A percentile compares a stretch with the other conserved stretches of the same genome.
Evolutionary conservation across 2,888 invertebrate genomes (phyloP).

Genomic region (Microctonus aethiopoides): DNA sequence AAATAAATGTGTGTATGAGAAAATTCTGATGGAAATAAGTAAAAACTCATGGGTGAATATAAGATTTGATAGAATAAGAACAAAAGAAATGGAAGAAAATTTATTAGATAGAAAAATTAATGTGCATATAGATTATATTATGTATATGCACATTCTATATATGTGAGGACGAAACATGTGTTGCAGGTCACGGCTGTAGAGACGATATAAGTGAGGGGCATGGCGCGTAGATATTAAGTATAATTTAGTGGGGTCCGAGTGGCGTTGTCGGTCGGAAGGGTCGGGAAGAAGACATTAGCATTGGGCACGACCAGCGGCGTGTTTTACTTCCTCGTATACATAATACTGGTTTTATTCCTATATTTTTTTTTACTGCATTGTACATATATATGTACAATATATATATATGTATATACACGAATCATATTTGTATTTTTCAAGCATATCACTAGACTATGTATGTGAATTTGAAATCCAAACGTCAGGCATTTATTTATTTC

Average conservation of each 20-base stretch:
- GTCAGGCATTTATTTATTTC: constrained; percentile 3
- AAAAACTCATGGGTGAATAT: no score
- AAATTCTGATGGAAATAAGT: background rate
- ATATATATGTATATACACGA: no score
- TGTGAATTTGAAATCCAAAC: constrained; percentile 4
- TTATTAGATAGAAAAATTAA: background rate
- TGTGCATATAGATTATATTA: constrained; percentile 7
- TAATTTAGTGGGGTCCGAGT: constrained; percentile 50
- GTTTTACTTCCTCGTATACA: constrained; percentile 2
- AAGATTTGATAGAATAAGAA: no score
- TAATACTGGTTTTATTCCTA: constrained; percentile 22
- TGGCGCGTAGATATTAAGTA: constrained; percentile 51
- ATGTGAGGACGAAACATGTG: constrained; percentile 41
- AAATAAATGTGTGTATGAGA: background rate
- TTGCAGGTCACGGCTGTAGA: constrained; percentile 31
- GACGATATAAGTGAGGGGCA: constrained; percentile 46
- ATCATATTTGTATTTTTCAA: background rate
- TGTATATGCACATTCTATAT: constrained; percentile 7
- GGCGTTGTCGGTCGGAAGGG: constrained; percentile 27
- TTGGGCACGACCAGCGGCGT: constrained; percentile 23
- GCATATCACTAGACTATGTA: background rate
- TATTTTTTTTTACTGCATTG: constrained; percentile 9
- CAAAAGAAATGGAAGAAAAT: no score
- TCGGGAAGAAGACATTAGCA: constrained; percentile 43
- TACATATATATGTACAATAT: constrained; percentile 1